A percentile compares a stretch with the other conserved stretches of the same genome.
These are phyloP conservation scores for Lacerta bilineata DNA, from an alignment of 2,797 vertebrate genomes.

Conservation along the genomic window DNA sequence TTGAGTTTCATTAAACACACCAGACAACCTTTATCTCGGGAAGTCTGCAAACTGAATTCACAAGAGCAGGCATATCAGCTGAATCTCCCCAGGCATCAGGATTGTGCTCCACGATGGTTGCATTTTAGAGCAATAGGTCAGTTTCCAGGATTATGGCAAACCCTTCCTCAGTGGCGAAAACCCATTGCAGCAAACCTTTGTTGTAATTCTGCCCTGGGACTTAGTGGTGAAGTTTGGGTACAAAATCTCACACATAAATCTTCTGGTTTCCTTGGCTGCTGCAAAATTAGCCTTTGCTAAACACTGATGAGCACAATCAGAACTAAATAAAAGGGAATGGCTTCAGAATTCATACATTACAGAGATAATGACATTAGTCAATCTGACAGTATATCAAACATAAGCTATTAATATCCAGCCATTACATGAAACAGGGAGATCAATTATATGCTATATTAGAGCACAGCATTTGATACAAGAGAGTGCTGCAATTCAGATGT, in stretches of 20 bases:
- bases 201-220: too few relatives aligned
- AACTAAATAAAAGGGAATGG: neutral
- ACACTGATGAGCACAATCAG: neutral
- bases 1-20: neutral
- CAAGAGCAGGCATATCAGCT: neutral
- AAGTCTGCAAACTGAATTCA: neutral
- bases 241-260: too few relatives aligned
- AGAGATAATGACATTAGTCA: conserved; percentile 1
- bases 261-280: neutral
- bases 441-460: neutral
- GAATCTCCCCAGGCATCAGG: neutral
- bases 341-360: neutral
- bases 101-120: neutral
- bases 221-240: too few relatives aligned
- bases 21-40: neutral
- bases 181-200: too few relatives aligned
- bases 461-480: neutral
- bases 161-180: neutral
- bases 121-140: neutral
- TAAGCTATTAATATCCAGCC: neutral
- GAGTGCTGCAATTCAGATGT: neutral
- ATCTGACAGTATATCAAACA: neutral
- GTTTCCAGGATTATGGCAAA: conserved; percentile 3
- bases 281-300: neutral
- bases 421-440: neutral